Base-by-base conservation (phyloP, 2,113 vertebrate species). In the Odocoileus hemionus region DNA sequence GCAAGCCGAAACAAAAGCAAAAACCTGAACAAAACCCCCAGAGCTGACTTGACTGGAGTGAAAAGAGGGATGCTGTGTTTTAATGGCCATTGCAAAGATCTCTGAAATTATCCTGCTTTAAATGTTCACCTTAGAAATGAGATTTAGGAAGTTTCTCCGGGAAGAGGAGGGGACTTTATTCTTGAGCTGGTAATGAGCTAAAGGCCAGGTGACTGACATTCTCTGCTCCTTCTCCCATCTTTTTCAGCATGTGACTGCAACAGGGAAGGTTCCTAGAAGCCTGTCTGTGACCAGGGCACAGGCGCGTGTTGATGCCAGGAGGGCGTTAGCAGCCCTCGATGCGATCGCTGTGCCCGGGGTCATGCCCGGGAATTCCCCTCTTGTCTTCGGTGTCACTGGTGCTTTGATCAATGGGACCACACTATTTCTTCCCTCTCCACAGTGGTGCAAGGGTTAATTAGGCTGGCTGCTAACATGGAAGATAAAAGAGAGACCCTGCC, bases 231-330 rank as follows among this genome's bases (percentile, higher is more conserved):
- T 95, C 17, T 94, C 96, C 86, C 83, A 94, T 87, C 95, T 83
- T 19, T 61, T 97, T 26, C 95, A 99, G 99, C 98, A 0, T 99
- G 99, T n/a, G 94, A 99, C 95, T 99, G 99, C 98, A 98, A 99
- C 94, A 58, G 95, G 21, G 98, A 99, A 82, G 99, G 99, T 91
- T 99, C 99, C 2, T 70, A 95, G 90, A 98, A 91, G 4, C 99
- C 99, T 4, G 89, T 87, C 12, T 99, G 99, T 97, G 99, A 99
- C 98, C 95, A 98, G 93, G 98, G 98, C 97, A 99, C 99, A 0
- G 99, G 99, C 0, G 57, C 82, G 0, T 99, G 99, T 54, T 97
- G 95, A 58, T 99, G 99, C 79, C 98, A 97, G 0, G 9, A 82
- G 0, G 99, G 99, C 0, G 93, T 99, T 82, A 98, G 96, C 0